Percentiles rank a stretch among this genome's conserved stretches.
Evolutionary conservation across 2,113 vertebrate species (phyloP).

Genomic region (Pterophyllum scalare): DNA sequence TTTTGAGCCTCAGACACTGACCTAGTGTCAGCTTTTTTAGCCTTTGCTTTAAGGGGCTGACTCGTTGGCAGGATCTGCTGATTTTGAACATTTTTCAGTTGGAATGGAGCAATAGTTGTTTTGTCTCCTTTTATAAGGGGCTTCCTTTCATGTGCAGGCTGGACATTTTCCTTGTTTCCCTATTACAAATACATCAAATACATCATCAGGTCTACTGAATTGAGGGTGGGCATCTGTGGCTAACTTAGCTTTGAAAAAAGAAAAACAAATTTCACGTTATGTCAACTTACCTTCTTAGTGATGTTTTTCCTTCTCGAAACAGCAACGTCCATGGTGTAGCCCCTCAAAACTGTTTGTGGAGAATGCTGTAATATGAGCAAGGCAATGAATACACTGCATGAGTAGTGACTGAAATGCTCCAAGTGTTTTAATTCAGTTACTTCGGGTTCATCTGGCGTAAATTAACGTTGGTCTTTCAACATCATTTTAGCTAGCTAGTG

Average conservation of each 20-base stretch:
- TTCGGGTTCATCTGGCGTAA: too few species aligned
- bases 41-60: slow-evolving; percentile 10
- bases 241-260: not conserved
- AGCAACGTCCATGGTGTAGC: slow-evolving; percentile 60
- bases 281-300: slow-evolving; percentile 48
- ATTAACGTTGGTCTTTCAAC: too few species aligned
- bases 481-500: not conserved
- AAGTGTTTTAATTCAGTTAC: not conserved
- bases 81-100: slow-evolving; percentile 51
- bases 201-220: not conserved
- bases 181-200: slow-evolving; percentile 23
- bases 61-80: slow-evolving; percentile 16
- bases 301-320: slow-evolving; percentile 33
- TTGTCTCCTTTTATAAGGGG: slow-evolving; percentile 42
- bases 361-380: not conserved
- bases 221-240: not conserved
- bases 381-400: not conserved
- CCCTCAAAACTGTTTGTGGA: fast-evolving
- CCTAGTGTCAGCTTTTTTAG: not conserved
- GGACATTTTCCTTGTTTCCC: slow-evolving; percentile 81
- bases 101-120: slow-evolving; percentile 30
- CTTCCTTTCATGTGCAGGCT: slow-evolving; percentile 56
- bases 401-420: not conserved
- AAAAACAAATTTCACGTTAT: not conserved
- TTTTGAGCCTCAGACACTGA: slow-evolving; percentile 2